Conservation (phyloP, 64 coral and sea anemone genomes). For the Stylophora pistillata region DNA sequence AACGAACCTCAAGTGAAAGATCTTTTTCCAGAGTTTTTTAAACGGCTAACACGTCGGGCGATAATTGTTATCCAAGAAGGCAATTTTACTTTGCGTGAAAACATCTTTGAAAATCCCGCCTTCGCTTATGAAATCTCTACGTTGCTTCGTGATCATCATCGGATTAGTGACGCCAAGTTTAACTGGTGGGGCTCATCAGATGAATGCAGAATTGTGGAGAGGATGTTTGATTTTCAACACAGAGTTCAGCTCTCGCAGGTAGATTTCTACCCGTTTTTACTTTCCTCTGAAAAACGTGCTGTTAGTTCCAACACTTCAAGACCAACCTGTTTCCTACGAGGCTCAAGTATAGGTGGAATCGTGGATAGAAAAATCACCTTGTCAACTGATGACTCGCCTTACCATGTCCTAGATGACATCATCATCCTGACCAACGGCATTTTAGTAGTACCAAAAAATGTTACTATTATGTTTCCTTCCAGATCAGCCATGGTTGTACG, state of each 20-base stretch:
- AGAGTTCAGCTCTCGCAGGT: constrained; percentile 65
- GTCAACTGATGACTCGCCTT: constrained; percentile 22
- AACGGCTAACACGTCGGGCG: constrained; percentile 35
- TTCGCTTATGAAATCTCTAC: constrained; percentile 52
- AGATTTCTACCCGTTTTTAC: constrained; percentile 51
- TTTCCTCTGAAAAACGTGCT: not conserved
- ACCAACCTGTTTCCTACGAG: constrained; percentile 54
- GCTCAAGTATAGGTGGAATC: constrained; percentile 41
- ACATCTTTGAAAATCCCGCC: constrained; percentile 43
- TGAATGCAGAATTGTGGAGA: constrained; percentile 61
- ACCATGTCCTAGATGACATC: constrained; percentile 69
- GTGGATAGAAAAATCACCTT: constrained; percentile 42
- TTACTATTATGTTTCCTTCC: constrained; percentile 68
- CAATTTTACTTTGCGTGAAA: constrained; percentile 59
- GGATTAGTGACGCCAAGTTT: constrained; percentile 21
- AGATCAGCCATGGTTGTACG: constrained; percentile 59
- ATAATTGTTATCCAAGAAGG: constrained; percentile 66
- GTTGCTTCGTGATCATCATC: constrained; percentile 39
- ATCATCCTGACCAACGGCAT: constrained; percentile 54
- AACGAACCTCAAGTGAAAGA: constrained; percentile 9
- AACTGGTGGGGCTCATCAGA: constrained; percentile 76
- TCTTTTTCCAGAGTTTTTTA: constrained; percentile 53
- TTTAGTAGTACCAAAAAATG: constrained; percentile 58
- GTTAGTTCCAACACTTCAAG: not conserved
- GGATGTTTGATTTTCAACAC: constrained; percentile 69